Conservation (phyloP, 2,888 invertebrate species). For the Agrochola litura region DNA sequence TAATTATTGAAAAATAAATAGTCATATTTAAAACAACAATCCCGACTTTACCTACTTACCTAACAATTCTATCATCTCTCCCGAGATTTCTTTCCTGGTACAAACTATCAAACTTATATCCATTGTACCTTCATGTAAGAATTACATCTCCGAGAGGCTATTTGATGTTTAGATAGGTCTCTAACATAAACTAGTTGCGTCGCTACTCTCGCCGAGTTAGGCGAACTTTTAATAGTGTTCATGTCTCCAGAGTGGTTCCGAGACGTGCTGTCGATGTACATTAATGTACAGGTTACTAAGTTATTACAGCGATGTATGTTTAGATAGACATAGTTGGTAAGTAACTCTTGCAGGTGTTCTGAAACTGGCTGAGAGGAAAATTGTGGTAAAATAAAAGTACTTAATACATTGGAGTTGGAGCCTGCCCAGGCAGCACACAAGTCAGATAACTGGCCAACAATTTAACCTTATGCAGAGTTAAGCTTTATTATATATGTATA, state of each 20-base stretch:
- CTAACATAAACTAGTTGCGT: conserved; percentile 83
- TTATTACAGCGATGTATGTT: conserved; percentile 80
- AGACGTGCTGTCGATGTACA: conserved; percentile 70
- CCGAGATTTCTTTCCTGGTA: conserved; percentile 25
- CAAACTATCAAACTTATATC: conserved; percentile 47
- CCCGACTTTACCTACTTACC: neutral
- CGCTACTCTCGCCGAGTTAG: conserved; percentile 80
- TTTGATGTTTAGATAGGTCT: conserved; percentile 73
- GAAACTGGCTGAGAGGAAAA: conserved; percentile 7
- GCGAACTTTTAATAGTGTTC: conserved; percentile 88
- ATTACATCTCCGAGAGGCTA: conserved; percentile 65
- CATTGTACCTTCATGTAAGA: conserved; percentile 56
- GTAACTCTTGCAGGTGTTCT: conserved; percentile 82
- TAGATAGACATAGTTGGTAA: conserved; percentile 28
- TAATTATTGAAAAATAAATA: neutral
- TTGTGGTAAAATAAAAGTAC: neutral
- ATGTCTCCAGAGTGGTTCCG: conserved; percentile 75
- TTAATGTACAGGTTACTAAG: conserved; percentile 66
- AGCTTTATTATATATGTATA: no score
- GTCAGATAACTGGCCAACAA: no score
- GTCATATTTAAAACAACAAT: neutral
- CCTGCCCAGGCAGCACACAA: no score
- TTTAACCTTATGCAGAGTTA: no score
- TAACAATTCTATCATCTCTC: neutral
- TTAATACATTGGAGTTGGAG: neutral